Base-by-base conservation (phyloP, 2,888 invertebrate genomes). In the Deladenus siricidicola region DNA sequence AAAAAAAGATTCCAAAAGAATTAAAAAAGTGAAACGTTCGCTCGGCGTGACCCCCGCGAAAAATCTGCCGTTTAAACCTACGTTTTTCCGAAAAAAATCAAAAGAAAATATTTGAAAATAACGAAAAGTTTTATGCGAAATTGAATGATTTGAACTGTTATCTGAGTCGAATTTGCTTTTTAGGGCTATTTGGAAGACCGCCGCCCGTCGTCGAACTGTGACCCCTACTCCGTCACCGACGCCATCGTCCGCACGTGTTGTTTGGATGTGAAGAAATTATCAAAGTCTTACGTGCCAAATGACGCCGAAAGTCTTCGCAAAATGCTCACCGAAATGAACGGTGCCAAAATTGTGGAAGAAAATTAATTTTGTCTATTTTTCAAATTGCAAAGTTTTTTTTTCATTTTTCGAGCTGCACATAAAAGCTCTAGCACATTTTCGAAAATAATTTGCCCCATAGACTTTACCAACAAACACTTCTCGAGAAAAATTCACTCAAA, bases 181-280 rank as follows among this genome's bases (percentile, higher is more conserved):
- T 62, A 73, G 72, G 76, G 79, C 29, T 79, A 79, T 68, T 76
- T 79, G 58, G 79, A 79, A 61, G 79, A 79, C 54, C 72, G 79
- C 43, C 74, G 79, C 52, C 79, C 79, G 14, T 74, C 79, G 3
- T 79, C 78, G 56, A 79, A 79, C 69, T 79, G 79, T 61, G 79
- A 79, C 61, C 79, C 79, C 24, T 76, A 75, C 60, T n/a, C 49
- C 42, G 79, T 79, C 43, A 78, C 76, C n/a, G 77, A 68, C 26
- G 77, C 77, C 29, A 60, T 77, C 26, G 74, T 78, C 21, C 70
- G 77, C 58, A 76, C 77, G 4, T 66, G 66, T 51, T 76, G 75
- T 65, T 65, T 76, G 17, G 73, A 73, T n/a, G 71, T 69, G 39
- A 69, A 75, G 55, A 77, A 77, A 58, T 61, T 77, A 53, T 74